Evolutionary conservation across 2,888 invertebrate genomes (phyloP).

Genomic region (Lepidochrysops patricia): DNA sequence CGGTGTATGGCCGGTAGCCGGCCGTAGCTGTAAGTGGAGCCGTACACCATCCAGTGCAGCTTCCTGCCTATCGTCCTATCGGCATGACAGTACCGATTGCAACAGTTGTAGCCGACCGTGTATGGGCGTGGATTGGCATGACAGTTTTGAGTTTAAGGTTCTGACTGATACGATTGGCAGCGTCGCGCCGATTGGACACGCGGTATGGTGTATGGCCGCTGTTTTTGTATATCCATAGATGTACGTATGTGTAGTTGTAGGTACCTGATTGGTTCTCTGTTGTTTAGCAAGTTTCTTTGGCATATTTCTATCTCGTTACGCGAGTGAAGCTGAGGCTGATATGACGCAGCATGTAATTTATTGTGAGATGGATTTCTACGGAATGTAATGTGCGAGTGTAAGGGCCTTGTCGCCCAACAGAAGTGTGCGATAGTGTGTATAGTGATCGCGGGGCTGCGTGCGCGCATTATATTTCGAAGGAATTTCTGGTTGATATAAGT

Average conservation of each 20-base stretch:
- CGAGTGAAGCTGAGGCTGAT: slow-evolving; percentile 13
- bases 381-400: neutral
- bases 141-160: no score
- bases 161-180: no score
- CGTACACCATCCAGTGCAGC: no score
- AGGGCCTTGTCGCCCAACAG: no score
- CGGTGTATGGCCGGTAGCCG: slow-evolving; percentile 13
- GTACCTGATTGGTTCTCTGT: slow-evolving; percentile 59
- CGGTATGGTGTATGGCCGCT: no score
- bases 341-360: slow-evolving; percentile 26
- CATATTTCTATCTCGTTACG: slow-evolving; percentile 20
- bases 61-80: no score
- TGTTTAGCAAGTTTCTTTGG: slow-evolving; percentile 23
- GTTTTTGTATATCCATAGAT: slow-evolving; percentile 6
- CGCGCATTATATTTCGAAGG: neutral
- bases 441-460: neutral
- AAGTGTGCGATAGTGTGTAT: neutral
- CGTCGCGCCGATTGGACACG: no score
- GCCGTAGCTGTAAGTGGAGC: neutral
- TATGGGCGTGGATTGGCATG: no score
- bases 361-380: neutral
- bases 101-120: no score
- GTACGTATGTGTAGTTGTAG: slow-evolving; percentile 34
- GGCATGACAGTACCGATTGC: no score
- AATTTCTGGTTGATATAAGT: neutral